These are phyloP conservation scores for Pseudomyrmex pallidus DNA, from an alignment of 1,140 invertebrate genomes.

Conservation along the genomic window DNA sequence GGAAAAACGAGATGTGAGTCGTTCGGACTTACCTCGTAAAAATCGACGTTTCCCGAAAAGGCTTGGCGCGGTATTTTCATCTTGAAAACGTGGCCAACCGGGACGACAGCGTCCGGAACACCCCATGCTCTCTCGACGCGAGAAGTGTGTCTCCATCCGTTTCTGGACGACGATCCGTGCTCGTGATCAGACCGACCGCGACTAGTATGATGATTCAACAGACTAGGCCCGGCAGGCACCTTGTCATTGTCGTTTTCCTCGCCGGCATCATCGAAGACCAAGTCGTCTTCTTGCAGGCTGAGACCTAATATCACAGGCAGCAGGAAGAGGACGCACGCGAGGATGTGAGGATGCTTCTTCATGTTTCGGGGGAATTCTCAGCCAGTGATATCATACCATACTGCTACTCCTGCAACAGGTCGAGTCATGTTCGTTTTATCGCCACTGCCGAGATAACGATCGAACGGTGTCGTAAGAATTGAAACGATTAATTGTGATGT, in stretches of 20 bases:
- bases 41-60: conserved; percentile 82
- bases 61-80: conserved; percentile 83
- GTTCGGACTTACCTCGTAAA: conserved; percentile 82
- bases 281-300: conserved; percentile 80
- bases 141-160: conserved; percentile 57
- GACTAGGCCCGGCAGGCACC: conserved; percentile 12
- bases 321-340: conserved; percentile 69
- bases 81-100: conserved; percentile 83
- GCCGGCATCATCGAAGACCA: conserved; percentile 83
- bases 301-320: conserved; percentile 69
- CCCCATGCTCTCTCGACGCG: conserved; percentile 80
- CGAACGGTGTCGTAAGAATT: conserved; percentile 43
- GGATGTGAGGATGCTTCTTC: conserved; percentile 78
- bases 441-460: neutral
- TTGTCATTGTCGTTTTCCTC: conserved; percentile 68
- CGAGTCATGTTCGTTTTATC: neutral
- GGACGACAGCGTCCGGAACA: conserved; percentile 80
- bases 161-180: conserved; percentile 21
- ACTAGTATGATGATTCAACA: conserved; percentile 50
- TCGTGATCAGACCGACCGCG: conserved; percentile 38
- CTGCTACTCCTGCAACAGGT: conserved; percentile 75
- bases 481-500: neutral
- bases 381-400: conserved; percentile 81
- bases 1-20: neutral
- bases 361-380: conserved; percentile 74